Base-by-base conservation (phyloP, 1,140 invertebrate genomes). In the Trypoxylus dichotomus region DNA sequence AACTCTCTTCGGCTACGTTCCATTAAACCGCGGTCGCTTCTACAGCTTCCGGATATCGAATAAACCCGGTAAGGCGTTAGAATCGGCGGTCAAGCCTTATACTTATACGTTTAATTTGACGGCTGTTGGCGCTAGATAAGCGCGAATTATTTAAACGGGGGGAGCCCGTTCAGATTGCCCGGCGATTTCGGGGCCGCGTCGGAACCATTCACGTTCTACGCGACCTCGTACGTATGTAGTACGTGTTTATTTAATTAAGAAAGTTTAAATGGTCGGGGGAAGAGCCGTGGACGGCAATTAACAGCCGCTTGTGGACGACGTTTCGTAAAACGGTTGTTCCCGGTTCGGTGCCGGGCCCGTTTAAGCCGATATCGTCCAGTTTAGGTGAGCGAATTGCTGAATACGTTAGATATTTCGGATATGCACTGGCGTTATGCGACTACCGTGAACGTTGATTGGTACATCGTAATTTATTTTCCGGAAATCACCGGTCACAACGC, bases 211-310 rank as follows among this genome's bases (percentile, higher is more conserved):
- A n/a, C 19, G 15, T 54, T 5, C 15, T 19, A n/a, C 7, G 19
- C 19, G 19, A 54, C 15, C 19, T 6, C 19, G 15, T 54, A n/a
- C 19, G 47, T 19, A 54, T 1, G 5, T 54, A 5, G 47, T 54
- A 54, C 47, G 47, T 54, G 47, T 54, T 54, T 54, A 54, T 54
- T 54, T 54, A 54, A 54, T 54, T 54, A 54, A 54, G 47, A 54
- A 54, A 54, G 47, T 54, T 54, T 54, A n/a, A 54, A 54, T 15
- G 47, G 15, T 6, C 15, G 47, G 47, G 47, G 15, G 47, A 54
- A 54, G 19, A 2, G 19, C 47, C 47, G 15, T 15, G 2, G 15
- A 15, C 47, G 47, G 19, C 47, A 54, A 54, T 54, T 54, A 54
- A 54, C 47, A 54, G 47, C 2, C 47, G 47, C 15, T 54, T 54